These are phyloP conservation scores for Portunus trituberculatus DNA, from an alignment of 1,140 invertebrate genomes.

Conservation along the genomic window DNA sequence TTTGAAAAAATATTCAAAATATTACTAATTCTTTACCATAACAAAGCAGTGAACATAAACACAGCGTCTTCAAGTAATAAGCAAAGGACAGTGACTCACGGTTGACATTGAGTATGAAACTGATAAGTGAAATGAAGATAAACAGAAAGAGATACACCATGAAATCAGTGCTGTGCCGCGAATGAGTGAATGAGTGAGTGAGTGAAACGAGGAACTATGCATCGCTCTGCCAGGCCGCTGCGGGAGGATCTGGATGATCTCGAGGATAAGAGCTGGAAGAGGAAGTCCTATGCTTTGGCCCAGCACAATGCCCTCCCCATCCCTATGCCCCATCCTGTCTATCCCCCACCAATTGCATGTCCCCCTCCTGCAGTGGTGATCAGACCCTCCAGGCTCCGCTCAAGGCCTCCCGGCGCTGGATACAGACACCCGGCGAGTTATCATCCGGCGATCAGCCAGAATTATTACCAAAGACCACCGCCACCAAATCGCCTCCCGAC, in stretches of 20 bases:
- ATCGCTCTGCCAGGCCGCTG: neutral
- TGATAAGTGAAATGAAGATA: neutral
- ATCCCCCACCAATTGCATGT: conserved; percentile 56
- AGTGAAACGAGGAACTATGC: conserved; percentile 21
- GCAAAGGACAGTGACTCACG: no score
- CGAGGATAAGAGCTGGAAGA: conserved; percentile 62
- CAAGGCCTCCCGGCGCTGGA: neutral
- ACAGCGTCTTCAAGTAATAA: no score
- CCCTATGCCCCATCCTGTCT: conserved; percentile 60
- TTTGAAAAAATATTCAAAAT: no score
- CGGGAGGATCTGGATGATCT: conserved; percentile 61
- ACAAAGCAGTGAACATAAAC: no score
- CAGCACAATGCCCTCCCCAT: conserved; percentile 64
- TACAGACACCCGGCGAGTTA: conserved; percentile 40
- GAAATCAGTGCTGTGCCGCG: neutral
- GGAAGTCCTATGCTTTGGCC: conserved; percentile 67
- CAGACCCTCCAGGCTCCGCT: neutral
- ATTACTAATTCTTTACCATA: no score
- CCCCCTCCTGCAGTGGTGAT: conserved; percentile 28
- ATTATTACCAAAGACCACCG: neutral
- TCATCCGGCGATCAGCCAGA: neutral
- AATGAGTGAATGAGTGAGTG: neutral
- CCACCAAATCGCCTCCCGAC: neutral
- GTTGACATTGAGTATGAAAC: no score
- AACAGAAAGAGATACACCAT: neutral